Conservation (phyloP, 2,113 vertebrate species). For the Paralichthys olivaceus region DNA sequence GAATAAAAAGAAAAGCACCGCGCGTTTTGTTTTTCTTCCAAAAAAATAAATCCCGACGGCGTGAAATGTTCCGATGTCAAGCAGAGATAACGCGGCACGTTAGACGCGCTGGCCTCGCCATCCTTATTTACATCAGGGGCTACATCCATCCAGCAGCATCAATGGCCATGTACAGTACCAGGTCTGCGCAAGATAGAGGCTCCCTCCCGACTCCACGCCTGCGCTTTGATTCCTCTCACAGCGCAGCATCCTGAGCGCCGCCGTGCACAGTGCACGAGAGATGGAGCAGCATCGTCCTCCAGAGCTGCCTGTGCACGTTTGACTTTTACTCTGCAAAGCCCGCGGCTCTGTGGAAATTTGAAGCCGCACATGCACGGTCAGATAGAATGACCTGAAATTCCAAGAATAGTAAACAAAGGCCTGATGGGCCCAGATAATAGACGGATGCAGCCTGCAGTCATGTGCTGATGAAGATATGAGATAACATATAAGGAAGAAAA, state of each 20-base stretch:
- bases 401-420: slow-evolving; percentile 14
- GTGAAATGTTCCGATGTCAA: slow-evolving; percentile 59
- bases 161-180: slow-evolving; percentile 77
- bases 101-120: slow-evolving; percentile 69
- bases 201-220: slow-evolving; percentile 79
- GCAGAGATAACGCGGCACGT: slow-evolving; percentile 60
- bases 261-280: slow-evolving; percentile 36
- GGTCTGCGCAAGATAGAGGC: slow-evolving; percentile 71
- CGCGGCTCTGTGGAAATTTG: not conserved
- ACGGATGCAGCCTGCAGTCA: not conserved
- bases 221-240: slow-evolving; percentile 79
- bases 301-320: slow-evolving; percentile 23
- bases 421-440: slow-evolving; percentile 2
- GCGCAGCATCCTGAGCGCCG: slow-evolving; percentile 63
- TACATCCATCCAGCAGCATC: slow-evolving; percentile 76
- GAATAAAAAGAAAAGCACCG: slow-evolving; percentile 24
- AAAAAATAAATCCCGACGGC: slow-evolving; percentile 36
- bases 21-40: slow-evolving; percentile 7
- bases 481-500: too few species aligned
- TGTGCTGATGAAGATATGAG: not conserved
- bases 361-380: slow-evolving; percentile 4
- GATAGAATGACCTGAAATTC: slow-evolving; percentile 10
- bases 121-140: slow-evolving; percentile 76
- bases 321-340: not conserved
- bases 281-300: slow-evolving; percentile 26